Base-by-base conservation (phyloP, 1,140 invertebrate species). In the Cyrtorhinus lividipennis region DNA sequence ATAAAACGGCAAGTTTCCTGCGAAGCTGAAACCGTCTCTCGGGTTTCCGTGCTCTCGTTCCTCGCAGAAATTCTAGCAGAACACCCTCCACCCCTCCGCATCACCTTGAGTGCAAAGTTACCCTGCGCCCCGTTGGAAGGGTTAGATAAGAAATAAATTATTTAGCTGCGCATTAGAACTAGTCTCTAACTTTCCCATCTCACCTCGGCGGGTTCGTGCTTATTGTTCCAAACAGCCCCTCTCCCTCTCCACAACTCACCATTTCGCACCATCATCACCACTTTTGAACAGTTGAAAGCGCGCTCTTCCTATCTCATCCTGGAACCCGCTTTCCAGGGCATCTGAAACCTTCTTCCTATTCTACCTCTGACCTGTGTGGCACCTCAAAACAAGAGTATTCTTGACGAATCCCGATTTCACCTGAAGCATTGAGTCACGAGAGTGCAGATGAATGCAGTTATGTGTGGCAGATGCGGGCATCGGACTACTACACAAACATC, bases 91-190 rank as follows among this genome's bases (percentile, higher is more conserved):
- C 48, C 48, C 20, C 48, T 5, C 48, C 5, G 12, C 48, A 10
- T 5, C 48, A 15, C 48, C 48, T 53, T 53, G 48, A 53, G 48
- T 53, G 48, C 48, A 20, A 53, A 53, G 48, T 53, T 53, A 5
- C 48, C 18, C 38, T 44, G 8, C 48, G 48, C 18, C 18, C 18
- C 30, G 30, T 38, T 38, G 30, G n/a, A n/a, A n/a, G n/a, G n/a
- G n/a, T n/a, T 38, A 53, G 48, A 53, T 53, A 53, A 53, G 48
- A 53, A 53, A 53, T 53, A 53, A 53, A 53, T 53, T 53, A 53
- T 53, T 53, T 53, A 53, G 48, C 48, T 53, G 12, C 18, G 48
- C 48, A 22, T 53, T 53, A 53, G 12, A 53, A 53, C 48, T 53
- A 22, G 48, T n/a, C 10, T 53, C 48, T 22, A 53, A 53, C 48